Base-by-base conservation (phyloP, 2,113 vertebrate genomes). In the Phoxinus phoxinus region DNA sequence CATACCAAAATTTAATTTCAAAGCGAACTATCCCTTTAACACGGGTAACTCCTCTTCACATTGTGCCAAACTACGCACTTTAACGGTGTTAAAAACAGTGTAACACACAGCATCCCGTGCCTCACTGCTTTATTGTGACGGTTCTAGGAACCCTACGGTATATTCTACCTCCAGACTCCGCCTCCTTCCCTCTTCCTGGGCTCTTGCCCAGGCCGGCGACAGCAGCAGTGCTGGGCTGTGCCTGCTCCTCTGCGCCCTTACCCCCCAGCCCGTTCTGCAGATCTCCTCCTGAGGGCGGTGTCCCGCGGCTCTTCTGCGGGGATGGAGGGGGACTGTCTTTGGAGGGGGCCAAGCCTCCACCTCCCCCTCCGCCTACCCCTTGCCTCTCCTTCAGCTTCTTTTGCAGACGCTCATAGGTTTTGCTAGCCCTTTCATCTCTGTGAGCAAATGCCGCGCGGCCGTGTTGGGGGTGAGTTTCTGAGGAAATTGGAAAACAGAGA, bases 301-400 rank as follows among this genome's bases (percentile, higher is more conserved):
- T 93, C 77, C 71, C 86, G 82, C 92, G 94, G 84, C 93, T 95
- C 94, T 99, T 98, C 88, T 96, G 97, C 12, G 97, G 97, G 37
- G 98, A 99, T 1, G 94, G 91, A 0, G 97, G 97, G 44, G 98
- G 97, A 91, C 98, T 98, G 90, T 99, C 98, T 90, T 97, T 97
- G 84, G 93, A 84, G 86, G 95, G 96, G 85, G 94, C 96, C 46
- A 91, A 90, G 59, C 92, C 92, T 72, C 93, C 92, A 0, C 90
- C 92, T 85, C 93, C 93, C 76, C 95, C 95, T 65, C 77, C 46
- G 11, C 84, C 88, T 84, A 95, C 95, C 35, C 94, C 95, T 80
- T 99, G 97, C 30, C 97, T 94, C 76, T 99, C 98, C 90, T 99
- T 99, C 81, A 99, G 92, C 88, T 98, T 99, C 90, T 98, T 99